phyloP scores from a whole-genome alignment of 2,113 vertebrate species.

The Chroicocephalus ridibundus region DNA sequence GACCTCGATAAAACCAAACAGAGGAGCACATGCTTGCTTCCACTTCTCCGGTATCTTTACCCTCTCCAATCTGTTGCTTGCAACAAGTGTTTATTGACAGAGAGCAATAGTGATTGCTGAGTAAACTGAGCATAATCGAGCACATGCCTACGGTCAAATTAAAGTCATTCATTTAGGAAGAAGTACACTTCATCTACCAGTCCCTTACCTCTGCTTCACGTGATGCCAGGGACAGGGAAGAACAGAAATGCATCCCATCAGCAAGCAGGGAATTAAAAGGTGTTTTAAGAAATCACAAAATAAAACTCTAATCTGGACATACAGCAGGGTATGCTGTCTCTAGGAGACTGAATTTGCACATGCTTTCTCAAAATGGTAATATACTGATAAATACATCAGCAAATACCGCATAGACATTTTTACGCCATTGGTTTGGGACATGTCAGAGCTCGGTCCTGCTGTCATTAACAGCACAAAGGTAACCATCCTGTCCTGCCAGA shows the following conservation, averaged over 20 bases:
- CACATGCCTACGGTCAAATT: background rate
- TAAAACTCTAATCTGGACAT: background rate
- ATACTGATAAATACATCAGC: background rate
- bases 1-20: background rate
- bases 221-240: background rate
- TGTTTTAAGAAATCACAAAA: accelerated
- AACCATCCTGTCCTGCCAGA: background rate
- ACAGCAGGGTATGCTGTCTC: accelerated
- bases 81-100: background rate
- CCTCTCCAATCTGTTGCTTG: background rate
- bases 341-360: accelerated
- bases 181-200: accelerated
- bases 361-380: background rate
- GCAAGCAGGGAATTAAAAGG: background rate
- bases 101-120: background rate
- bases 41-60: background rate
- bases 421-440: accelerated
- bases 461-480: background rate
- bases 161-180: background rate
- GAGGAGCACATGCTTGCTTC: accelerated
- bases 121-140: background rate
- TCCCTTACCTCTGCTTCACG: background rate
- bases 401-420: accelerated
- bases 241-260: background rate
- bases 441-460: background rate